Evolutionary conservation across 2,113 vertebrate species (phyloP), one percentile per base, ranked within the genome.

Genomic region (Paracanthobrama guichenoti): DNA sequence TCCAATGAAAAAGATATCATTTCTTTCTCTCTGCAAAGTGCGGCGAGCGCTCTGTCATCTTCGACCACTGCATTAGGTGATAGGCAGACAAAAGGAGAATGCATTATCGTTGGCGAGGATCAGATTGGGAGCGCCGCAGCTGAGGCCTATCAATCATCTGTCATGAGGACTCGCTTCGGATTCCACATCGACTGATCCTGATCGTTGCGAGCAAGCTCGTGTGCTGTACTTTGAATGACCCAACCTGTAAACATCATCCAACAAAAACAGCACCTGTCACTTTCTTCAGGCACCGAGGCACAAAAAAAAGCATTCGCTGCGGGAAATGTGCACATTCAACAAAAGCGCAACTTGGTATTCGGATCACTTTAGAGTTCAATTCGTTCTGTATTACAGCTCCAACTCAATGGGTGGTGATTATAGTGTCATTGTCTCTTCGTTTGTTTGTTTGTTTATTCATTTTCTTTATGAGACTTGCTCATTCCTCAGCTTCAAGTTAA

Each of bases 381-480:
- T 81, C 4, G 6, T 48, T 71, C 64, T 69, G 60, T 53, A 67
- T 69, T 81, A 71, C 46, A 81, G 79, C 48, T 55, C 46, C 12
- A 2, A n/a, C 48, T 69, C 62, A 69, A 81, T 69, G 62, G 46
- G 66, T 81, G 46, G 64, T 42, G 28, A 81, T 81, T 81, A 81
- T 87, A 90, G 93, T 91, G 89, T 91, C 91, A 92, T 89, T 89
- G 91, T 90, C 89, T 88, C 83, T 91, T 90, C 83, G 83, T 76
- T 79, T 88, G 77, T 85, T 85, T 83, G 83, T 89, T 89, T 78
- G 66, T 89, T 81, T 81, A 39, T 57, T 84, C 66, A 71, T 78
- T 69, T 78, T 80, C 69, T 87, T 89, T 93, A 71, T 79, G 60
- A 84, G 73, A 55, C 81, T 78, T 42, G 46, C 81, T 62, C 80